Base-by-base conservation (phyloP, 2,797 vertebrate species). In the Arrhamphus sclerolepis region DNA sequence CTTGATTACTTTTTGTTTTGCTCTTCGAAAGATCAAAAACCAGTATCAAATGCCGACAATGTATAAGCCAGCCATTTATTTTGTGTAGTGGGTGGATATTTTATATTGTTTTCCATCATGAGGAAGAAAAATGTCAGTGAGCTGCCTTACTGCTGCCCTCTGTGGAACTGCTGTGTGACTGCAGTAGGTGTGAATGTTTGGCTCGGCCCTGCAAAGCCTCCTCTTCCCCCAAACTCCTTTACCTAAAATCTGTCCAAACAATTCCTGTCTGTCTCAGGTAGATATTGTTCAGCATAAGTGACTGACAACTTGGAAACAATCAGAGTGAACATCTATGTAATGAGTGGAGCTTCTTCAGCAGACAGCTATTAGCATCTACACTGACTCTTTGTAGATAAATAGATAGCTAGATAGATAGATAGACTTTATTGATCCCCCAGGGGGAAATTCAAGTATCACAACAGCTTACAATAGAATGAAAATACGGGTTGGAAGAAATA, bases 231-330 rank as follows among this genome's bases (percentile, higher is more conserved):
- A 50, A 18, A 66, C 60, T 64, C 67, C 83, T 80, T 83, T 70
- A 39, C 75, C 60, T 52, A 68, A 73, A 81, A 87, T 83, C n/a
- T 65, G 84, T 80, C 83, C 78, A 81, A 83, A 77, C 73, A 61
- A 66, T 41, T 51, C 42, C 62, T 62, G 56, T 17, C 54, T 50
- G 70, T 70, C 66, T 55, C 65, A 70, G 77, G 77, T 79, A 77
- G 53, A 76, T 62, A 66, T 63, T 76, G 65, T 68, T 76, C 69
- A 54, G 64, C 59, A 62, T 64, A 64, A 78, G 76, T 54, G 77
- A 70, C 49, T 72, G 66, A 64, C 65, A 81, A 75, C 89, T 86
- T 87, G 72, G 68, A 70, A 63, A 72, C 84, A 68, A 81, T 69
- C 62, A 66, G 53, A 66, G 59, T 0, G 28, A 67, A 65, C 56